Conservation (phyloP, 2,797 vertebrate genomes). For the Intellagama lesueurii region DNA sequence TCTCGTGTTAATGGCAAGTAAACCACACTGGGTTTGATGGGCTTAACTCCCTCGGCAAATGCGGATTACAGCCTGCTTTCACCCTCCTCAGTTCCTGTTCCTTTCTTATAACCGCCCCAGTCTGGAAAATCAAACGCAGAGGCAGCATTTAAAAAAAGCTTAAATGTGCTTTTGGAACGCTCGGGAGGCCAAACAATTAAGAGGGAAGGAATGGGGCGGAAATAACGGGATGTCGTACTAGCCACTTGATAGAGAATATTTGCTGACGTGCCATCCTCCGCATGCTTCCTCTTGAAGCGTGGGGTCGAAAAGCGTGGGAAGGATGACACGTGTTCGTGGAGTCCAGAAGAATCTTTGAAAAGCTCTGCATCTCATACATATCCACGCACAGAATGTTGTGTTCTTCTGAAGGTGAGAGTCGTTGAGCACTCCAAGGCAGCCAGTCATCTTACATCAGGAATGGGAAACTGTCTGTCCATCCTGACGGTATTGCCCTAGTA, state of each 20-base stretch:
- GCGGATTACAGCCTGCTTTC: constrained; percentile 38
- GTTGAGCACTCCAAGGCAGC: not conserved
- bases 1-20: constrained; percentile 1
- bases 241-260: not conserved
- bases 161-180: not conserved
- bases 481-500: not conserved
- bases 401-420: not conserved
- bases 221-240: not conserved
- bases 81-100: constrained; percentile 45
- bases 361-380: not conserved
- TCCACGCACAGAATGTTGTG: not conserved
- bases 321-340: too few species aligned
- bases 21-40: not conserved
- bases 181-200: not conserved
- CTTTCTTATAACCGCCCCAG: constrained; percentile 61
- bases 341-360: not conserved
- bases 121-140: constrained; percentile 56
- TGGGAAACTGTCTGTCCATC: not conserved
- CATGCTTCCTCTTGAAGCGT: not conserved
- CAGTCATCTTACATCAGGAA: not conserved
- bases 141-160: constrained; percentile 30
- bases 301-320: not conserved
- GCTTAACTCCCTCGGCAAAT: not conserved
- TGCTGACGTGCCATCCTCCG: too few species aligned
- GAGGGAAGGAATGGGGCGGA: too few species aligned